A percentile compares a stretch with the other conserved stretches of the same genome.
These are phyloP conservation scores for Anabas testudineus DNA, from an alignment of 2,797 vertebrate genomes.

Conservation along the genomic window DNA sequence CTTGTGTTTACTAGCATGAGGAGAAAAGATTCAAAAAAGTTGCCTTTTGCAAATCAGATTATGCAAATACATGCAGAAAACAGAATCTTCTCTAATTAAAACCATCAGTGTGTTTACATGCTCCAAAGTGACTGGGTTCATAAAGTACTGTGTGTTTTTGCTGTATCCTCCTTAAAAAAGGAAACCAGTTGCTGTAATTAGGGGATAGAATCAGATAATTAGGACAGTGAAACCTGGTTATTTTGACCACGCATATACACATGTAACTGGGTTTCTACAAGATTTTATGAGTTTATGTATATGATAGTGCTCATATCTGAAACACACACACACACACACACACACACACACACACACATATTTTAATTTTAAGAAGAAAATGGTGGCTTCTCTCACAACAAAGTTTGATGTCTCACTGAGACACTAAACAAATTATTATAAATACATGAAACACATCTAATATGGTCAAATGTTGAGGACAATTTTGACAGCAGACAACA, in stretches of 20 bases:
- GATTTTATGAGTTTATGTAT: too few species aligned
- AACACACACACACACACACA: background rate
- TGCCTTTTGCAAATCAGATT: background rate
- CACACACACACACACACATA: conserved; percentile 3
- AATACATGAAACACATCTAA: background rate
- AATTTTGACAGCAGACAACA: background rate
- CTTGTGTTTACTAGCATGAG: conserved; percentile 3
- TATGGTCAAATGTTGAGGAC: background rate
- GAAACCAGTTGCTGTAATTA: background rate
- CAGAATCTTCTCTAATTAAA: background rate
- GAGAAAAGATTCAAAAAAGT: background rate
- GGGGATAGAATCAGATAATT: background rate
- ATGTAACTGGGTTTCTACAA: too few species aligned
- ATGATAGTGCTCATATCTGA: background rate
- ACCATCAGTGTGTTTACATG: background rate
- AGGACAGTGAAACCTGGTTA: background rate
- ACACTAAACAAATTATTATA: background rate
- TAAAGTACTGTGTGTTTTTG: background rate
- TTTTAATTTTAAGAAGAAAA: background rate
- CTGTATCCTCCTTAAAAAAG: background rate
- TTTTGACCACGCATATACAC: background rate
- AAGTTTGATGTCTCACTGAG: background rate
- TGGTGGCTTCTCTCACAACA: background rate
- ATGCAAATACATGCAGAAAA: background rate
- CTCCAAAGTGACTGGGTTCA: background rate